Base-by-base conservation (phyloP, 1,140 invertebrate species). In the Pseudomyrmex gracilis region DNA sequence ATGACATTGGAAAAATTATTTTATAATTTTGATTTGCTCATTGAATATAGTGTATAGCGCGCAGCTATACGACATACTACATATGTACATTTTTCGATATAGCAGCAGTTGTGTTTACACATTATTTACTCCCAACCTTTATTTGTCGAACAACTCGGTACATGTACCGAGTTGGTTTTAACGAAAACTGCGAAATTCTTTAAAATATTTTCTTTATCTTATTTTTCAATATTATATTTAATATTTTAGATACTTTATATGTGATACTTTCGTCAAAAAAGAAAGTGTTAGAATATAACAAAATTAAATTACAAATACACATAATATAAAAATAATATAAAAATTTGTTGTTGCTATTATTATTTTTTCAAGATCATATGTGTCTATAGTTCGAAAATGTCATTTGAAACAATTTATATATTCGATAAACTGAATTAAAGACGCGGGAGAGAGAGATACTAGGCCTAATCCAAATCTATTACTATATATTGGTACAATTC, bases 101-200 rank as follows among this genome's bases (percentile, higher is more conserved):
- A 24, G 63, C 34, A 22, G 43, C 3, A 78, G 45, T 68, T 68
- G 20, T 86, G 70, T 84, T 84, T 89, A 68, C 85, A 63, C 84
- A 76, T 80, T 89, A 87, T 86, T 89, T 89, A 84, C 82, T 89
- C 73, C 73, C 86, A 22, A 82, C 64, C 67, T 86, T 57, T 90
- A 90, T 89, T 90, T 90, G 86, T 80, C 82, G 83, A 90, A 85
- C 84, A 77, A 76, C n/a, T 86, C 84, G 84, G 83, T 17, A 55
- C 55, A 57, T 86, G 71, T 84, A 71, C 73, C 58, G 82, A 86
- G 60, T 73, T 70, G 82, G 82, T 78, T 73, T 73, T 70, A 51
- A 83, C 63, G 53, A 47, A 47, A 24, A 43, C 24, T 43, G 55
- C 47, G 47, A 76, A 74, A 68, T 61, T 68, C 47, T 34, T 47